Evolutionary conservation across 2,797 vertebrate species (phyloP), one percentile per base, ranked within the genome.

Genomic region (Acipenser oxyrinchus): DNA sequence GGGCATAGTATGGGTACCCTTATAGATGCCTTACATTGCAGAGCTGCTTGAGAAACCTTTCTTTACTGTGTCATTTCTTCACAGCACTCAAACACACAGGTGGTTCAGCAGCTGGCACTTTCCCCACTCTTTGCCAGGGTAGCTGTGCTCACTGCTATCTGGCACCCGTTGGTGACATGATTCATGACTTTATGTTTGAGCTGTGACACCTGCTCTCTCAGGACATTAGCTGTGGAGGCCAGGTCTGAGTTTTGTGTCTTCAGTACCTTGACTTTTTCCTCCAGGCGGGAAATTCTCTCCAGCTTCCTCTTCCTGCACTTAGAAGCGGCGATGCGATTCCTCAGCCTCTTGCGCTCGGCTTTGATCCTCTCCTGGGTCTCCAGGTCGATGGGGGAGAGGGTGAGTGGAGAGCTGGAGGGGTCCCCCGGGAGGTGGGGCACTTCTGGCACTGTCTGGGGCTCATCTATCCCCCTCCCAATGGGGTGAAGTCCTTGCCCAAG

Each of bases 141-240:
- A 12, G 79, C 68, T 0, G 87, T 73, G 53, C 81, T 66, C 1
- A 89, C 80, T 0, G 88, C 72, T 37, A 91, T 92, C 77, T 92
- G 93, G 77, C 93, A 95, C 55, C 93, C 93, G 0, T 86, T 92
- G 75, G 88, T 92, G 69, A 93, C 88, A 15, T 94, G 93, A 79
- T 88, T 93, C 85, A 92, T 90, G 77, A 95, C 92, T 71, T 93
- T 93, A 72, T 93, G 90, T 74, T 93, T 94, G 68, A 94, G 89
- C 80, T 93, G 91, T 1, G 85, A 85, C 52, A 94, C 93, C 83
- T 95, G 92, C 72, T 93, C 89, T 8, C 92, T 79, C 64, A 95
- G 80, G 66, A 93, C 84, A 71, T 88, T 83, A 3, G 92, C 93
- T 0, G 92, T 94, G 71, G 93, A 89, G 13, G 91, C 91, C 76